phyloP scores from a whole-genome alignment of 2,113 vertebrate species.

The Onychostoma macrolepis region DNA sequence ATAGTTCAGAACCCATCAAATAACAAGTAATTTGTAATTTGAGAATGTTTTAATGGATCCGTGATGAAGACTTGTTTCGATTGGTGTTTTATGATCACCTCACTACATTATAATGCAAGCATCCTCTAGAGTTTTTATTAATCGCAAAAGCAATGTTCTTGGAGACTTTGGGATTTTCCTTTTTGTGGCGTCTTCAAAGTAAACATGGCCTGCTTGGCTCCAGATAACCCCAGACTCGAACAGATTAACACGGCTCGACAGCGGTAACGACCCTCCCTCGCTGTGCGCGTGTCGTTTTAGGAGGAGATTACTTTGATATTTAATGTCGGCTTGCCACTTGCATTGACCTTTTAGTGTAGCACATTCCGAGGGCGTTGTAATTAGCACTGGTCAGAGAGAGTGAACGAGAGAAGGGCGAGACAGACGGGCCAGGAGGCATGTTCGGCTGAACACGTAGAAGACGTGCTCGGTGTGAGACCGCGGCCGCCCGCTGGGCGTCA shows the following conservation, averaged over 20 bases:
- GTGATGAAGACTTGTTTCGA: not conserved
- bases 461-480: conserved; percentile 8
- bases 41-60: not conserved
- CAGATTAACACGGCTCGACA: conserved; percentile 9
- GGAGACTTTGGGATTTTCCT: not conserved
- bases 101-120: not conserved
- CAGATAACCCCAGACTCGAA: conserved; percentile 1
- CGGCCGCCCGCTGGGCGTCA: conserved; percentile 34
- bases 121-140: too few relatives aligned
- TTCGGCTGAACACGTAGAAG: conserved; percentile 11
- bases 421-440: conserved; percentile 36
- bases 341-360: conserved; percentile 45
- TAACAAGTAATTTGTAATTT: not conserved
- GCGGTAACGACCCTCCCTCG: not conserved
- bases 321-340: conserved; percentile 18
- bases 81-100: not conserved
- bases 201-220: not conserved
- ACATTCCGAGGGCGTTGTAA: conserved; percentile 41
- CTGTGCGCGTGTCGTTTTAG: not conserved
- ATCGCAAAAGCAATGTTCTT: not conserved
- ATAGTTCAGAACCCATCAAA: not conserved
- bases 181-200: not conserved
- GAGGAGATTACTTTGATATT: conserved; percentile 40
- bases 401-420: conserved; percentile 31
- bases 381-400: conserved; percentile 42